A percentile compares a stretch with the other conserved stretches of the same genome.
These are phyloP conservation scores for Hydrolagus affinis DNA, from an alignment of 2,113 vertebrate genomes.

Conservation along the genomic window DNA sequence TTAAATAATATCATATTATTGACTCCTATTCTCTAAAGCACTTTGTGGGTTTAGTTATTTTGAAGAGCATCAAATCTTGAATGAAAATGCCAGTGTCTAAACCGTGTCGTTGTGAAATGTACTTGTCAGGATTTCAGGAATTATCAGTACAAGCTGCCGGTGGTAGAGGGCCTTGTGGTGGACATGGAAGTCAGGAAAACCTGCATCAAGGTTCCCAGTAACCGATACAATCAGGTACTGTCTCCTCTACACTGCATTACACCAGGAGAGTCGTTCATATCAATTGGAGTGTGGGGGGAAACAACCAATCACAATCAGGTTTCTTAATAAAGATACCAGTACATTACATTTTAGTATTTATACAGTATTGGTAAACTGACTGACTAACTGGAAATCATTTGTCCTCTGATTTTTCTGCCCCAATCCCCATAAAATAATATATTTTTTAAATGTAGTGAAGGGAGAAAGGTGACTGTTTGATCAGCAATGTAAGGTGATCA, in stretches of 20 bases:
- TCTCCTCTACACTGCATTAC: slow-evolving; percentile 9
- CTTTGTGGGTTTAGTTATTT: not conserved
- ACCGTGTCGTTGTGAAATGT: not conserved
- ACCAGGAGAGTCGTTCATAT: slow-evolving; percentile 36
- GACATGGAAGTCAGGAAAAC: slow-evolving; percentile 98
- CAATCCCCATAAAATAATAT: too few relatives aligned
- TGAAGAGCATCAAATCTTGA: not conserved
- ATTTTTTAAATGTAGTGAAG: too few relatives aligned
- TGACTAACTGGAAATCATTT: too few relatives aligned
- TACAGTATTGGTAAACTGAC: too few relatives aligned
- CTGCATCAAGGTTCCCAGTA: slow-evolving; percentile 94
- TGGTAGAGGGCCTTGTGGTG: slow-evolving; percentile 87
- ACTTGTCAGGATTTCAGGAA: slow-evolving; percentile 85
- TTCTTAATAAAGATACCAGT: too few relatives aligned
- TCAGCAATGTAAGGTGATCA: too few relatives aligned
- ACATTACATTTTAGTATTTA: too few relatives aligned
- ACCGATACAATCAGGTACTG: slow-evolving; percentile 90
- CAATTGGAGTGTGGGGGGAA: not conserved
- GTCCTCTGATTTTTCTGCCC: too few relatives aligned
- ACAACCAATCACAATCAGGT: too few relatives aligned
- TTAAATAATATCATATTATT: not conserved
- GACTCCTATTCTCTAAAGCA: not conserved
- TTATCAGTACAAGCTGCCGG: slow-evolving; percentile 90
- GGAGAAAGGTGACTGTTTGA: too few relatives aligned
- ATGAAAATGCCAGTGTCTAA: not conserved